Base-by-base conservation (phyloP, 2,888 invertebrate species). In the Barypeithes pellucidus region DNA sequence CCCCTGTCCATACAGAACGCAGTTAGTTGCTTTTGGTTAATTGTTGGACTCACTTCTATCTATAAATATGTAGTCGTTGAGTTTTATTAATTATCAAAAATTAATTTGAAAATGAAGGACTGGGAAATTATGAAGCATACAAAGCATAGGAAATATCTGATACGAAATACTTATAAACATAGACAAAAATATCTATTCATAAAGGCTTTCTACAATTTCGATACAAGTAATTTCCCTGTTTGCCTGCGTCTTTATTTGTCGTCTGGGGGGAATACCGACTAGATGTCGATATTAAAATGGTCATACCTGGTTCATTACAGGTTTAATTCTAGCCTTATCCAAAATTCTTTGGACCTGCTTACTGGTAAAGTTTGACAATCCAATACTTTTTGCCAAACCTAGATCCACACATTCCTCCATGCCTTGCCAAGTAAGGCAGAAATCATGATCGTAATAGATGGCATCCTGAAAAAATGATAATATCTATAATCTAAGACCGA, bases 311-410 rank as follows among this genome's bases (percentile, higher is more conserved):
- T 76, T 76, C 60, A 73, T 70, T 0, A 71, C 90, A 8, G 92
- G 92, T 79, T 89, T 90, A 63, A 91, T 88, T 29, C 81, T 87
- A 59, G 89, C 89, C 62, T 85, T 86, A 9, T 89, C 87, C 47
- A 93, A 76, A 41, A 95, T 81, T 66, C 91, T 87, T 33, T 89
- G 86, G 62, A 94, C 83, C 84, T 94, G 94, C 78, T 90, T 87
- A 3, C 89, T 89, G 84, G 93, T 94, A 81, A 94, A 94, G 84
- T 94, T 94, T 39, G 93, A 93, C 12, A 94, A 83, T 0, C 94
- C 94, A 78, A 94, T 92, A 75, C 90, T 90, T 79, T 90, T 92
- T 0, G 88, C 86, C 50, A 93, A 82, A 12, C 92, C 92, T 68
- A 90, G 86, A 22, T 87, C 86, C 1, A 91, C 88, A 41, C 91